Percentiles rank a stretch among this genome's conserved stretches.
These are phyloP conservation scores for Micromussa lordhowensis DNA, from an alignment of 92 coral and sea anemone genomes.

Conservation along the genomic window DNA sequence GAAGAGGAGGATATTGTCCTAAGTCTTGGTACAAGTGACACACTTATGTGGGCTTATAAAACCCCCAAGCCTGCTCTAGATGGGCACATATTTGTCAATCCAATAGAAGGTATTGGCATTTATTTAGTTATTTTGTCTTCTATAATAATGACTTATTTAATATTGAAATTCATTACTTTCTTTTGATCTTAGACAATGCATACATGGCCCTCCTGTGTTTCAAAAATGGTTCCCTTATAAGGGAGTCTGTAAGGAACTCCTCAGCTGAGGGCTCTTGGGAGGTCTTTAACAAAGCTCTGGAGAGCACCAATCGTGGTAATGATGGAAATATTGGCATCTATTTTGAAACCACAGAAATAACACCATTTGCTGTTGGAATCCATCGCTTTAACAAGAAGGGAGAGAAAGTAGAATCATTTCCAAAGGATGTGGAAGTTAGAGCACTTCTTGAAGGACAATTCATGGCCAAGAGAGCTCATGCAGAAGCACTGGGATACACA, in stretches of 20 bases:
- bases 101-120: slow-evolving; percentile 80
- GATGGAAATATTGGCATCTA: slow-evolving; percentile 96
- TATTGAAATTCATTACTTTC: not conserved
- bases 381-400: slow-evolving; percentile 81
- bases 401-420: slow-evolving; percentile 74
- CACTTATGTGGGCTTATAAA: slow-evolving; percentile 88
- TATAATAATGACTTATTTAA: not conserved
- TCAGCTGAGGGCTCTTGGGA: slow-evolving; percentile 94
- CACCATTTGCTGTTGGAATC: slow-evolving; percentile 93
- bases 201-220: slow-evolving; percentile 97
- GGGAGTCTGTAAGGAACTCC: slow-evolving; percentile 85
- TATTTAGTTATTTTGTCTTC: not conserved
- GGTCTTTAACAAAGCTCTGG: slow-evolving; percentile 72
- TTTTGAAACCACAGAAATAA: slow-evolving; percentile 90
- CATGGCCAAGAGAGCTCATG: slow-evolving; percentile 96
- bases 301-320: slow-evolving; percentile 85
- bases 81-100: slow-evolving; percentile 98
- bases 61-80: slow-evolving; percentile 88
- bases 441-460: slow-evolving; percentile 96
- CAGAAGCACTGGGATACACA: slow-evolving; percentile 87
- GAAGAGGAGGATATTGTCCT: slow-evolving; percentile 87
- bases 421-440: slow-evolving; percentile 87
- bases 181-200: slow-evolving; percentile 69
- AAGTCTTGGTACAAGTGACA: slow-evolving; percentile 97
- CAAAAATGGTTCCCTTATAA: slow-evolving; percentile 95